Evolutionary conservation across 1,140 invertebrate species (phyloP).

Genomic region (Druon quercuslanigerum): DNA sequence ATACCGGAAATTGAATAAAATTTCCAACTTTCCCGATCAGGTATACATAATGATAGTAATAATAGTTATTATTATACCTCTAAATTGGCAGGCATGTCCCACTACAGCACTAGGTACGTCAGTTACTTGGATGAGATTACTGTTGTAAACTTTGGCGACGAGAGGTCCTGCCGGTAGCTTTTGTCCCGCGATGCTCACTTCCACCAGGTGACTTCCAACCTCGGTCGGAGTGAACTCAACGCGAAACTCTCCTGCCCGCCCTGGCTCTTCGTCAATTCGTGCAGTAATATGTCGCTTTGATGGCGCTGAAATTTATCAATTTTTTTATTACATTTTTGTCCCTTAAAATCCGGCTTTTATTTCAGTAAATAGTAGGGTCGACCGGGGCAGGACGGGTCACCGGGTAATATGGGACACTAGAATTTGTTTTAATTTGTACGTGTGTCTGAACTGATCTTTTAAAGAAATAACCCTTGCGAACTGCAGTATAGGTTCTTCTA

Average conservation of each 20-base stretch:
- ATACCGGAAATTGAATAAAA: too few relatives aligned
- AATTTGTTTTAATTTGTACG: too few relatives aligned
- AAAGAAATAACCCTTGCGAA: too few relatives aligned
- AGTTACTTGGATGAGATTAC: conserved; percentile 92
- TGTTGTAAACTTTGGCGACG: conserved; percentile 94
- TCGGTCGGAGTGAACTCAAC: conserved; percentile 94
- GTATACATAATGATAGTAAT: too few relatives aligned
- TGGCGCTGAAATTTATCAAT: conserved; percentile 74
- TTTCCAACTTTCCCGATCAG: too few relatives aligned
- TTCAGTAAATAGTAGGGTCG: too few relatives aligned
- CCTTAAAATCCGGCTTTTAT: too few relatives aligned
- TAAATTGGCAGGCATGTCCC: conserved; percentile 94
- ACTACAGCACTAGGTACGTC: conserved; percentile 94
- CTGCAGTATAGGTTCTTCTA: too few relatives aligned
- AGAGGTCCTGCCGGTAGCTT: conserved; percentile 90
- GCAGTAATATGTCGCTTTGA: conserved; percentile 83
- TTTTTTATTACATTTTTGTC: too few relatives aligned
- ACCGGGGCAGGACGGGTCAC: too few relatives aligned
- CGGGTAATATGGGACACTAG: too few relatives aligned
- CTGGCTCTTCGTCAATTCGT: conserved; percentile 83
- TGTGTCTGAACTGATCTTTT: too few relatives aligned
- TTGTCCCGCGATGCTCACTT: conserved; percentile 89
- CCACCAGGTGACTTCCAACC: conserved; percentile 93
- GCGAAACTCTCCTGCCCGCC: conserved; percentile 85
- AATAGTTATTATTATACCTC: conserved; percentile 78